phyloP scores from a whole-genome alignment of 2,888 invertebrate genomes.

The Aphodius granarius region DNA sequence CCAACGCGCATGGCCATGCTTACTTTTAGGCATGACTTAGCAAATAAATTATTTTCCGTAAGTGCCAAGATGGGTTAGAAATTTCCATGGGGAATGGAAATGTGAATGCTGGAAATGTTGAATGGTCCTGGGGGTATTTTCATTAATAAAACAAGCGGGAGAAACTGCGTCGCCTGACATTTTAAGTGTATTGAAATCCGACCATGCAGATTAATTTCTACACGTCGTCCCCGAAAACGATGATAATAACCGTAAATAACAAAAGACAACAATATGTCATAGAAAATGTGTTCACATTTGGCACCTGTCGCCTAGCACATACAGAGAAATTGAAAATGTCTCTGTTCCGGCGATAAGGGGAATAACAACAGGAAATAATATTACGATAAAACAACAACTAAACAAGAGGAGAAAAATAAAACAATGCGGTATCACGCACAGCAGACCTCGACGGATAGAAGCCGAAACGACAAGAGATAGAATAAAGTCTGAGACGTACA shows the following conservation, averaged over 20 bases:
- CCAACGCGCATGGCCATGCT: no score
- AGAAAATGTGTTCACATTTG: no score
- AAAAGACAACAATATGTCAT: neutral
- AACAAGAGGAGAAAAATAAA: neutral
- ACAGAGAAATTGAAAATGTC: no score
- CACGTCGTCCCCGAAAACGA: constrained; percentile 11
- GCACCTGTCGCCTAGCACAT: no score
- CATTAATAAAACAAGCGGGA: constrained; percentile 14
- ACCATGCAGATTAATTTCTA: constrained; percentile 6
- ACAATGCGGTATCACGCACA: neutral
- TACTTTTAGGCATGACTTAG: neutral
- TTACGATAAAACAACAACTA: neutral
- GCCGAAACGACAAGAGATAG: neutral
- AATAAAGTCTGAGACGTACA: neutral
- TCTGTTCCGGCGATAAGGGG: no score
- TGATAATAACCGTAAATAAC: constrained; percentile 10
- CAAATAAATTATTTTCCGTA: neutral
- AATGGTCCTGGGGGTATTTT: neutral
- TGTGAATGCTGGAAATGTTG: neutral
- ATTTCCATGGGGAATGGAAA: no score
- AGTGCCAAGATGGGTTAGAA: neutral
- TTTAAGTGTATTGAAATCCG: constrained; percentile 14
- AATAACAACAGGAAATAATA: no score
- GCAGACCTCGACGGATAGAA: neutral
- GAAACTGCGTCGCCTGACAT: constrained; percentile 3